Conservation (phyloP, 1,140 invertebrate species). For the Schlechtendalia chinensis region DNA sequence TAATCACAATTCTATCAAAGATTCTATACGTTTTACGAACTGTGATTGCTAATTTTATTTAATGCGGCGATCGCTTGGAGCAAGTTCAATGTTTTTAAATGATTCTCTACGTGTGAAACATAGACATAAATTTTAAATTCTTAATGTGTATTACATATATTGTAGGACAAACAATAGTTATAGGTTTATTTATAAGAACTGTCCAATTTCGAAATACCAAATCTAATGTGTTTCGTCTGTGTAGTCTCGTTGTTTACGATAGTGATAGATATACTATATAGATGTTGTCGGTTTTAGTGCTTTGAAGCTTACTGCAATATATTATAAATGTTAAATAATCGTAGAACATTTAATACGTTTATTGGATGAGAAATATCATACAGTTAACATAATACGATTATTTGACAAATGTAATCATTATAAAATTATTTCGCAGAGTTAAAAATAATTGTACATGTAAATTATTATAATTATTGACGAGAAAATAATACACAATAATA, state of each 20-base stretch:
- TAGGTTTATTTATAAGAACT: too few relatives aligned
- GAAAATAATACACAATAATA: too few relatives aligned
- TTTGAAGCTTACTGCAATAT: too few relatives aligned
- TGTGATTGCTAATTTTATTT: constrained; percentile 10
- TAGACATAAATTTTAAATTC: too few relatives aligned
- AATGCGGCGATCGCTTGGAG: not conserved
- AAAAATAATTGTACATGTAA: not conserved
- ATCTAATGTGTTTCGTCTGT: not conserved
- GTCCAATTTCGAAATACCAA: not conserved
- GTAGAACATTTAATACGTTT: too few relatives aligned
- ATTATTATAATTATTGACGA: not conserved
- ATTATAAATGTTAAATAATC: too few relatives aligned
- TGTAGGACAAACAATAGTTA: too few relatives aligned
- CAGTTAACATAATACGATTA: not conserved
- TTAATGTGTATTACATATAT: too few relatives aligned
- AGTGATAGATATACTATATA: too few relatives aligned
- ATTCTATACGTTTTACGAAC: constrained; percentile 1
- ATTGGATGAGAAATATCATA: too few relatives aligned
- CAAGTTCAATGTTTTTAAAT: constrained; percentile 8
- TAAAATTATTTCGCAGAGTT: not conserved
- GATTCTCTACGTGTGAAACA: not conserved
- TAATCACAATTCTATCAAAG: constrained; percentile 39
- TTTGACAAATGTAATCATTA: not conserved
- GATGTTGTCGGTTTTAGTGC: too few relatives aligned
- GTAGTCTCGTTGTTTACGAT: too few relatives aligned